phyloP scores from a whole-genome alignment of 2,113 vertebrate genomes.

The Mobula hypostoma region DNA sequence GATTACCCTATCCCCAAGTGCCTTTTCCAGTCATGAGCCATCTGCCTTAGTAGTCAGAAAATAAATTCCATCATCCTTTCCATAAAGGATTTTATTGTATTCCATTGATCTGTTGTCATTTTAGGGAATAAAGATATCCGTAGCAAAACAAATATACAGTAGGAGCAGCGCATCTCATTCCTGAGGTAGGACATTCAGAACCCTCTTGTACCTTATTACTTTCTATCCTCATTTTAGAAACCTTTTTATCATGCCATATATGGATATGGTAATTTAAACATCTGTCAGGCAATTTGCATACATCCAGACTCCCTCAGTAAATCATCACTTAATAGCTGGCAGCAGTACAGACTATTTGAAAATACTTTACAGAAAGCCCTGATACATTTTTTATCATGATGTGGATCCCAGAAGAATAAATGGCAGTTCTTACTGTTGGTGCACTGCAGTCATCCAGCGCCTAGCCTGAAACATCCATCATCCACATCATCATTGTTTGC shows the following conservation, averaged over 20 bases:
- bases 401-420: neutral
- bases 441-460: neutral
- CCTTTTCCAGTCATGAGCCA: neutral
- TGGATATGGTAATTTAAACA: neutral
- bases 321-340: slow-evolving; percentile 20
- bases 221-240: neutral
- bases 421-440: neutral
- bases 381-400: neutral
- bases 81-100: neutral
- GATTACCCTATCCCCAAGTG: neutral
- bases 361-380: neutral
- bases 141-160: neutral
- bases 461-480: neutral
- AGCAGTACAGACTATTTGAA: neutral
- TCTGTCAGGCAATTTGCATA: neutral
- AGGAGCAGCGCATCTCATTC: neutral
- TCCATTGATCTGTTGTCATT: neutral
- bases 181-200: neutral
- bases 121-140: neutral
- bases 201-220: neutral
- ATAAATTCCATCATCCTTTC: neutral
- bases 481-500: neutral
- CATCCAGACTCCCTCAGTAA: neutral
- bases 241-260: neutral
- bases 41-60: neutral